Percentiles rank a stretch among this genome's conserved stretches.
Evolutionary conservation across 2,888 invertebrate species (phyloP).

Genomic region (Dicycla oo): DNA sequence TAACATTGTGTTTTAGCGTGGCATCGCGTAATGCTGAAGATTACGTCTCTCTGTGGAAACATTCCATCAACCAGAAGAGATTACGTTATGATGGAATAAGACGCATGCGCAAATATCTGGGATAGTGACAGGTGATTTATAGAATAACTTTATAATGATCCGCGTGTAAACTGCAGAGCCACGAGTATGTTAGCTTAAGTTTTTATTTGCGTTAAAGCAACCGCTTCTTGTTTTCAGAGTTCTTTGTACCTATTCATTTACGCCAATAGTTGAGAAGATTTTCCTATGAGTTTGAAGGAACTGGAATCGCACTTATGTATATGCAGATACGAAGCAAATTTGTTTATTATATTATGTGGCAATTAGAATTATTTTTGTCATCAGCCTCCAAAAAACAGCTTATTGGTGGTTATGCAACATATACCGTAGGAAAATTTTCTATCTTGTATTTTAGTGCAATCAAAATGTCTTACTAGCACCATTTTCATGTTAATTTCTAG

Average conservation of each 20-base stretch:
- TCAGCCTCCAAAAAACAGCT: background rate
- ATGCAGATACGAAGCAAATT: background rate
- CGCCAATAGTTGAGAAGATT: background rate
- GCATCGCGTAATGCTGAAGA: conserved; percentile 72
- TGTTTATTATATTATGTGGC: background rate
- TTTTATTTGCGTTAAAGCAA: conserved; percentile 5
- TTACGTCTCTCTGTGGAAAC: conserved; percentile 64
- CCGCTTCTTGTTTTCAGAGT: background rate
- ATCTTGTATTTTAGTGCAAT: background rate
- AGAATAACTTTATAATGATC: conserved; percentile 50
- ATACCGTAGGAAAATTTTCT: background rate
- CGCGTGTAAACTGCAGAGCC: conserved; percentile 29
- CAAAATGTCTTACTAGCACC: background rate
- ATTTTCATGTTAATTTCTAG: conserved; percentile 18
- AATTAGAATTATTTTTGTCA: background rate
- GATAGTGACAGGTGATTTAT: conserved; percentile 52
- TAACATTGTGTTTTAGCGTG: conserved; percentile 70
- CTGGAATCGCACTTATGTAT: background rate
- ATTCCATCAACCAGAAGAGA: conserved; percentile 62
- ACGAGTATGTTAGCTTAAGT: conserved; percentile 18
- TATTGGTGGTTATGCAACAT: background rate
- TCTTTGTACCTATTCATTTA: conserved; percentile 1
- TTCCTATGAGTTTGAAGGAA: no score
- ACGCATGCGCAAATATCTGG: conserved; percentile 59
- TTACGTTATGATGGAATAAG: conserved; percentile 53